phyloP scores from a whole-genome alignment of 1,140 invertebrate genomes.

The Asbolus verrucosus region DNA sequence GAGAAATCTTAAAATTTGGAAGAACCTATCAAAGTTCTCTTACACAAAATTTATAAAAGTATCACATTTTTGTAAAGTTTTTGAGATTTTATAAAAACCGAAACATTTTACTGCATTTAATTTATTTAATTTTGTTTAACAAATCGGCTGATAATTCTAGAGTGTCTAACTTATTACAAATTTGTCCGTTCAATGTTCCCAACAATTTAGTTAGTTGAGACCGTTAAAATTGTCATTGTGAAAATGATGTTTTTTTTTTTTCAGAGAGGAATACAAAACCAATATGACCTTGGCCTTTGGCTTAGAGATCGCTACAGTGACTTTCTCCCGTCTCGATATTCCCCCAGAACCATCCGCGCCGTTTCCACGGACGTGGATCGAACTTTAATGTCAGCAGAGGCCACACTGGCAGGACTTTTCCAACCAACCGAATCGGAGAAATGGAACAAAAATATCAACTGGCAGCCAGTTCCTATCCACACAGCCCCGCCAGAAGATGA shows the following conservation, averaged over 20 bases:
- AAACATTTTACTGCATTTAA: too few species aligned
- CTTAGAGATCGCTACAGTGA: conserved; percentile 75
- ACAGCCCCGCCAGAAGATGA: conserved; percentile 77
- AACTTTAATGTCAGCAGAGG: conserved; percentile 88
- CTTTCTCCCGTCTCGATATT: conserved; percentile 69
- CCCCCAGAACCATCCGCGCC: conserved; percentile 59
- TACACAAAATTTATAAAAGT: too few species aligned
- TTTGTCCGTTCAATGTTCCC: too few species aligned
- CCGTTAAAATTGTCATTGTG: background rate
- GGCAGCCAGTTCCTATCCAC: conserved; percentile 93
- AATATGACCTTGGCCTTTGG: conserved; percentile 82
- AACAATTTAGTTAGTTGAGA: too few species aligned
- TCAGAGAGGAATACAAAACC: conserved; percentile 81
- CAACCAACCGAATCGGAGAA: conserved; percentile 71
- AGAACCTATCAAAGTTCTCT: too few species aligned
- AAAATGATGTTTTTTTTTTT: conserved; percentile 14
- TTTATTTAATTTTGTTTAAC: too few species aligned
- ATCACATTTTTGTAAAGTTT: too few species aligned
- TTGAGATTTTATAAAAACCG: too few species aligned
- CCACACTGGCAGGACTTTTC: conserved; percentile 84
- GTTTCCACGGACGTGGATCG: conserved; percentile 86
- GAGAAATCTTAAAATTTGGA: too few species aligned
- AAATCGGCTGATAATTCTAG: too few species aligned
- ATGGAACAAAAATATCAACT: conserved; percentile 78
- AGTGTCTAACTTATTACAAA: too few species aligned